Evolutionary conservation across 1,140 invertebrate genomes (phyloP).

Genomic region (Camponotus vicinus): DNA sequence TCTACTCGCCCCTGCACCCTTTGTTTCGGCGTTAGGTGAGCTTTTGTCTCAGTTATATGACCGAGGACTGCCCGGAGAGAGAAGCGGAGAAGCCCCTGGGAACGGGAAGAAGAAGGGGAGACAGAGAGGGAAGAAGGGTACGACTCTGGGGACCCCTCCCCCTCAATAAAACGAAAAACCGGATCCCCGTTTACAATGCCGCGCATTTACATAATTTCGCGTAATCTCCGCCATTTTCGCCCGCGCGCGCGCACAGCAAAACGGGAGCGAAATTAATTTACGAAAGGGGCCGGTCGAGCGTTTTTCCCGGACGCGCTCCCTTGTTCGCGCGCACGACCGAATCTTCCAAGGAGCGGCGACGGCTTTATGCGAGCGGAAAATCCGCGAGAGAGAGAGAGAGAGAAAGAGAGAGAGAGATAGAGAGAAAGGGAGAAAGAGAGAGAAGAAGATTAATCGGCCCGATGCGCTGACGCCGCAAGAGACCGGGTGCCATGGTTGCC

Average conservation of each 20-base stretch:
- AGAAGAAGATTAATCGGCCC: constrained; percentile 56
- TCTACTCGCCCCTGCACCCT: constrained; percentile 80
- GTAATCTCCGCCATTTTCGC: constrained; percentile 86
- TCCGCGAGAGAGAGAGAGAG: constrained; percentile 14
- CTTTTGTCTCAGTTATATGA: constrained; percentile 86
- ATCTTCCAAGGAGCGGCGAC: constrained; percentile 18
- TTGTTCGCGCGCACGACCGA: constrained; percentile 50
- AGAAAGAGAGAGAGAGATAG: no score
- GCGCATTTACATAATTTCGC: constrained; percentile 86
- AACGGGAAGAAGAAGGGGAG: background rate
- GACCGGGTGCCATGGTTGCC: background rate
- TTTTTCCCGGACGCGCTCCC: constrained; percentile 38
- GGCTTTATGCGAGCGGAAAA: constrained; percentile 51
- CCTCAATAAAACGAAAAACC: constrained; percentile 86
- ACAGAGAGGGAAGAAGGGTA: background rate
- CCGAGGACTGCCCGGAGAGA: constrained; percentile 77
- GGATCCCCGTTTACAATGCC: constrained; percentile 84
- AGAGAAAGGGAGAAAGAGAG: no score
- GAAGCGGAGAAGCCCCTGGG: constrained; percentile 60
- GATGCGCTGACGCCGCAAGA: constrained; percentile 27
- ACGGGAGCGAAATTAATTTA: constrained; percentile 68
- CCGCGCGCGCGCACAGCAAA: constrained; percentile 26
- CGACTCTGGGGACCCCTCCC: constrained; percentile 65
- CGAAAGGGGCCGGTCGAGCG: constrained; percentile 30
- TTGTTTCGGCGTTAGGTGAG: constrained; percentile 85